Base-by-base conservation (phyloP, 92 coral and sea anemone species). In the Paragorgia papillata region DNA sequence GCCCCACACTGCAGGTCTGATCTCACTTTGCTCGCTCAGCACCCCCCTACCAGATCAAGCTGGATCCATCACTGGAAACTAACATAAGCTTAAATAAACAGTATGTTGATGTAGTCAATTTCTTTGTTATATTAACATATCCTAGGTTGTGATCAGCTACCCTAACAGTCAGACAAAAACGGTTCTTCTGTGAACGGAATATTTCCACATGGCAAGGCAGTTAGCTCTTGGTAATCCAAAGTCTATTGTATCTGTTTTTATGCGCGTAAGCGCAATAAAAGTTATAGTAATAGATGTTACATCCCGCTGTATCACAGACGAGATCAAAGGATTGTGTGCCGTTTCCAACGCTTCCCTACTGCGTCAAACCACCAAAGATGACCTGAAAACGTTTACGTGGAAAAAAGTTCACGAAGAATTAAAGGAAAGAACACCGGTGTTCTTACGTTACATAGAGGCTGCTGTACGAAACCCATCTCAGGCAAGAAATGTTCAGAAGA, bases 401-500 rank as follows among this genome's bases (percentile, higher is more conserved):
- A 12, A 69, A 0, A 7, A 7, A 25, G 25, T 86, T 0, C 21
- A 63, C 22, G 9, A 50, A 25, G 90, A 86, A 62, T 75, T 84
- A 30, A 40, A 67, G 31, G 80, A 79, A 12, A 62, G 69, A 56
- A n/a, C 77, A 3, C 80, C 84, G 2, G 9, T 19, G 7, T 69
- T 76, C 15, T 37, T 13, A 0, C n/a, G 62, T 9, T 66, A 82
- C 58, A 3, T 74, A 33, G n/a, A 14, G 2, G 83, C 80, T 3
- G 79, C 75, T 34, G 88, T 87, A 0, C 24, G 9, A 0, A 87
- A 87, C 41, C 88, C 91, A 0, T 87, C 83, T 1, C 88, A 87
- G 21, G 25, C 83, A 1, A 83, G 85, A 73, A 83, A 83, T 73
- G 44, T 41, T 0, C 17, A 39, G 31, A 87, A 87, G 69, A 73